Percentiles rank a stretch among this genome's conserved stretches.
These are phyloP conservation scores for Allolobophora icterica DNA, from an alignment of 2,888 invertebrate genomes.

Conservation along the genomic window DNA sequence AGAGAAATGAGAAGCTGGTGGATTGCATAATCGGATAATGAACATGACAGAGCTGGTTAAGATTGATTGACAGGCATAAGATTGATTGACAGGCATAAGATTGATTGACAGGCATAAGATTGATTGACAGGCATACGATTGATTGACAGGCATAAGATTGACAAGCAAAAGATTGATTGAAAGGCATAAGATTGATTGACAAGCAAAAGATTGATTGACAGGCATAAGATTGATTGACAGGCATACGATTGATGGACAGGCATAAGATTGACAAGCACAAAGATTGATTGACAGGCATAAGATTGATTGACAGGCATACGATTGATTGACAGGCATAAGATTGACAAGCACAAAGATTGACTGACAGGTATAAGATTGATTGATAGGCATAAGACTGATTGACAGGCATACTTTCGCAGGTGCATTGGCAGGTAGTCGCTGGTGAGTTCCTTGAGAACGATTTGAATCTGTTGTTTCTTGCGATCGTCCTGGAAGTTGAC, in stretches of 20 bases:
- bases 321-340: neutral
- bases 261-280: no score
- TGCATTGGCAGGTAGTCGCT: conserved; percentile 39
- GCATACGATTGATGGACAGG: neutral
- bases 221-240: neutral
- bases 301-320: neutral
- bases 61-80: neutral
- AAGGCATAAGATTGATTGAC: neutral
- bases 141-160: no score
- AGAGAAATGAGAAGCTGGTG: no score
- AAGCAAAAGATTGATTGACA: neutral
- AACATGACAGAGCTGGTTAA: no score
- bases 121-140: neutral
- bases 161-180: no score
- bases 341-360: no score
- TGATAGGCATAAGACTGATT: neutral
- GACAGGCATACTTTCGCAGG: conserved; percentile 30
- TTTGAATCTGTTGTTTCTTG: conserved; percentile 37
- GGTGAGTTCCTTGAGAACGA: conserved; percentile 34
- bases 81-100: neutral
- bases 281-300: neutral
- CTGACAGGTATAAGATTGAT: neutral
- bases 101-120: neutral
- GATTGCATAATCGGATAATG: no score
- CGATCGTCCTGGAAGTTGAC: conserved; percentile 36